Base-by-base conservation (phyloP, 2,888 invertebrate species). In the Mesorhabditis belari region DNA sequence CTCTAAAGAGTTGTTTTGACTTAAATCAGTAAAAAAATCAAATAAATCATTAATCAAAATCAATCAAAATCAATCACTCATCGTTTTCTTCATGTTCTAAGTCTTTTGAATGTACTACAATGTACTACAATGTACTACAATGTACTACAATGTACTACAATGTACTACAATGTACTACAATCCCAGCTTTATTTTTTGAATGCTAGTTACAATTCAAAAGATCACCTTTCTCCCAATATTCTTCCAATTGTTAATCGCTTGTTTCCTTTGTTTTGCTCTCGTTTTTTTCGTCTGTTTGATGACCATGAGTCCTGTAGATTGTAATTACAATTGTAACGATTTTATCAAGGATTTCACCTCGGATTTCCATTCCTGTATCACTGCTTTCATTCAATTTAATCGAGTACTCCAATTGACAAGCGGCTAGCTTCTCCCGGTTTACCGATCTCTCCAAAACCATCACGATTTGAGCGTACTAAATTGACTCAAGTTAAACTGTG, bases 201-300 rank as follows among this genome's bases (percentile, higher is more conserved):
- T 51, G 6, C 9, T n/a, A 21, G 17, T 19, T 51, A 21, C 19
- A 19, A 19, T 5, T 62, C 24, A 19, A 57, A 3, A n/a, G 23
- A 24, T n/a, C 21, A 65, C 67, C 61, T 71, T 71, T 53, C 70
- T 44, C 5, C 70, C 73, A 26, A 73, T 67, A 29, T 92, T 94
- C 89, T 95, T 98, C 98, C 98, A 98, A 82, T 96, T 95, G 57
- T 88, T 85, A 2, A 95, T 88, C 3, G 96, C 96, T 0, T 92
- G 93, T 82, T 95, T 96, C 66, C 95, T 86, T 83, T 95, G 94
- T 79, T 90, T 90, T 0, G 98, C 98, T 67, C 91, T 86, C 0
- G 96, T 96, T 83, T 95, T 96, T 69, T 88, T 90, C 80, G 94
- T 93, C 71, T 90, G 90, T 84, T 96, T 98, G 82, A 98, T 98